Percentiles rank a stretch among this genome's conserved stretches.
phyloP scores from a whole-genome alignment of 2,888 invertebrate species.

The Acronicta aceris region DNA sequence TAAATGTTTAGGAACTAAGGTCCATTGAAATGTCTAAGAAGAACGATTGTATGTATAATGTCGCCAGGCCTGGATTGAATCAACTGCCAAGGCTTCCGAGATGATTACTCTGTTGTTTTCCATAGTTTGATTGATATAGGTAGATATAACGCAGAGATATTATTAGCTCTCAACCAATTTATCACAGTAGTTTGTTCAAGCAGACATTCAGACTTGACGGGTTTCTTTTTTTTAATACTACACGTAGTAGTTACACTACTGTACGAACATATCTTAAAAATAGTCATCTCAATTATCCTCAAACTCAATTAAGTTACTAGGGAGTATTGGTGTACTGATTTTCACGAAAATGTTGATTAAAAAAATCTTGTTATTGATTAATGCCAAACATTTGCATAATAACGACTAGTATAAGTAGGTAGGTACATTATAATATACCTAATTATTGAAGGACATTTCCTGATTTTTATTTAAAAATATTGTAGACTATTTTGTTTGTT shows the following conservation, averaged over 20 bases:
- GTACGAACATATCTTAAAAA: background rate
- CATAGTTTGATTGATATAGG: slow-evolving; percentile 54
- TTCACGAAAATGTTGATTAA: slow-evolving; percentile 27
- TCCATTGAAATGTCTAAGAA: slow-evolving; percentile 4
- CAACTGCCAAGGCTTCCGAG: slow-evolving; percentile 53
- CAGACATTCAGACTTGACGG: slow-evolving; percentile 2
- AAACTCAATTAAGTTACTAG: background rate
- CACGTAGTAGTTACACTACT: background rate
- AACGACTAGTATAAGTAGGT: background rate
- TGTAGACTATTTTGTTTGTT: too few species aligned
- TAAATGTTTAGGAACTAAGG: background rate
- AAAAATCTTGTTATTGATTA: slow-evolving; percentile 23
- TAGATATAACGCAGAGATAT: slow-evolving; percentile 23
- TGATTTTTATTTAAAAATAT: background rate
- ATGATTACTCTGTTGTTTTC: slow-evolving; percentile 64
- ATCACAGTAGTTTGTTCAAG: slow-evolving; percentile 23
- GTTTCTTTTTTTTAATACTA: slow-evolving; percentile 5
- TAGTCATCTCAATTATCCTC: too few species aligned
- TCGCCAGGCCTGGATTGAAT: slow-evolving; percentile 37
- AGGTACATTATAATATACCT: background rate
- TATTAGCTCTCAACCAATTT: slow-evolving; percentile 37
- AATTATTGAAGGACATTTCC: slow-evolving; percentile 18
- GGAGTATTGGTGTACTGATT: background rate
- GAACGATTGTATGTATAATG: slow-evolving; percentile 10
- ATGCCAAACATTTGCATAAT: slow-evolving; percentile 10